Conservation (phyloP, 2,113 vertebrate genomes). For the Microcebus lehilahytsara region DNA sequence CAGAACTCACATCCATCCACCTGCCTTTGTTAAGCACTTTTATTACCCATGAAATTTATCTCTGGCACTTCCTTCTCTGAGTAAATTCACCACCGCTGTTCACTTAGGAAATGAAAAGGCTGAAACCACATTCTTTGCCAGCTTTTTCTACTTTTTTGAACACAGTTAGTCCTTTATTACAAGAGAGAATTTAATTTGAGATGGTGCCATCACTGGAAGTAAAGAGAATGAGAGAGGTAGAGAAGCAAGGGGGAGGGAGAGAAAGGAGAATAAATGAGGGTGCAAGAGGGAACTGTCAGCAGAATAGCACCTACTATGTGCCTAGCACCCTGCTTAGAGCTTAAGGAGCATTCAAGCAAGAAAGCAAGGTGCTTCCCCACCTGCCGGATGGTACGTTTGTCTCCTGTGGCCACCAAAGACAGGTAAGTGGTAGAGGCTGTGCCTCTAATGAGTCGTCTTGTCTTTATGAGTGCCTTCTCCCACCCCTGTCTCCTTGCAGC, state of each 20-base stretch:
- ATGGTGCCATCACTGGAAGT: neutral
- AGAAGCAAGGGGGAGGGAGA: neutral
- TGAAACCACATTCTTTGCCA: neutral
- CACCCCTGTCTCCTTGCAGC: neutral
- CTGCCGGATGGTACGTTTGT: fast-evolving
- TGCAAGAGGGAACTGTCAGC: neutral
- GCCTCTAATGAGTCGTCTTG: too few relatives aligned
- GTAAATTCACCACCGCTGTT: conserved; percentile 29
- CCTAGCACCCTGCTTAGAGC: neutral
- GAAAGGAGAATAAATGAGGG: neutral
- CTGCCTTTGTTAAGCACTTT: conserved; percentile 15
- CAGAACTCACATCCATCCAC: conserved; percentile 6
- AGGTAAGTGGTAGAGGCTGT: neutral
- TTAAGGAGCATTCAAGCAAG: neutral
- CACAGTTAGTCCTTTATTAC: neutral
- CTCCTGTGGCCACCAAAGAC: neutral
- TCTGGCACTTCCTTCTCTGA: conserved; percentile 22
- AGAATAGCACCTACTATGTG: neutral
- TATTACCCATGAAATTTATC: conserved; percentile 39
- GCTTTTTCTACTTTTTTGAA: neutral
- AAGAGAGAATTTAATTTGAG: neutral
- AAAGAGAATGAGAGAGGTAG: neutral
- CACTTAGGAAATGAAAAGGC: conserved; percentile 35
- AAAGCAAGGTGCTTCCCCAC: neutral
- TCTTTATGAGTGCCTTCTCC: neutral